These are phyloP conservation scores for Dreissena polymorpha DNA, from an alignment of 1,140 invertebrate genomes.

Conservation along the genomic window DNA sequence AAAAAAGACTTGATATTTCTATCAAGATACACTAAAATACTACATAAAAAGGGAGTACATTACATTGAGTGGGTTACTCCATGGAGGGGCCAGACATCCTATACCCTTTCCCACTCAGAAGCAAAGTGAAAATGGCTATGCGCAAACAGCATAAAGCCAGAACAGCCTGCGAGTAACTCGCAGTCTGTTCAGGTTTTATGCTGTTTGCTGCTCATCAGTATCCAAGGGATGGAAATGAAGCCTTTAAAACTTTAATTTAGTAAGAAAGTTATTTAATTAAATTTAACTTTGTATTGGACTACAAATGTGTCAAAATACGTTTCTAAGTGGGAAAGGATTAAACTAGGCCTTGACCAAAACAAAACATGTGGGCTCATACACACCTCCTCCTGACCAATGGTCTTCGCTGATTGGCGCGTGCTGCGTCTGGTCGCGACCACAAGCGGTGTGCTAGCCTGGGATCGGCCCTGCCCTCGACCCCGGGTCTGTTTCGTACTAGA, in stretches of 20 bases:
- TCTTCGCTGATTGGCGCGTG: slow-evolving; percentile 45
- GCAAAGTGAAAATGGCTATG: no score
- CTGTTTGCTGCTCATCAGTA: no score
- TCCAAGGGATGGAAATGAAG: no score
- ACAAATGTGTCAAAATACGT: no score
- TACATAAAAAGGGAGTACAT: not conserved
- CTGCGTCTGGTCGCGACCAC: slow-evolving; percentile 19
- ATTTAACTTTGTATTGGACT: no score
- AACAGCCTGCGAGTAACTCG: no score
- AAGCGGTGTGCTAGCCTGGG: slow-evolving; percentile 4
- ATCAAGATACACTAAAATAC: not conserved
- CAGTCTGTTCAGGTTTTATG: no score
- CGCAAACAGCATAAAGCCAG: no score
- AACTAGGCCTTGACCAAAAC: not conserved
- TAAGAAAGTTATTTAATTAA: no score
- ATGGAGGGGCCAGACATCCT: not conserved
- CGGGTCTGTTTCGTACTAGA: not conserved
- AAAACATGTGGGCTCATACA: not conserved
- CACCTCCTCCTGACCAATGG: not conserved
- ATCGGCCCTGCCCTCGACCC: not conserved
- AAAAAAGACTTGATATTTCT: not conserved
- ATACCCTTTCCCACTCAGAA: no score
- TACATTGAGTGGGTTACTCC: not conserved
- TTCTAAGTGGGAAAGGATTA: no score
- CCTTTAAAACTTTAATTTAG: no score